A percentile compares a stretch with the other conserved stretches of the same genome.
These are phyloP conservation scores for Gymnoscelis rufifasciata DNA, from an alignment of 2,888 invertebrate genomes.

Conservation along the genomic window DNA sequence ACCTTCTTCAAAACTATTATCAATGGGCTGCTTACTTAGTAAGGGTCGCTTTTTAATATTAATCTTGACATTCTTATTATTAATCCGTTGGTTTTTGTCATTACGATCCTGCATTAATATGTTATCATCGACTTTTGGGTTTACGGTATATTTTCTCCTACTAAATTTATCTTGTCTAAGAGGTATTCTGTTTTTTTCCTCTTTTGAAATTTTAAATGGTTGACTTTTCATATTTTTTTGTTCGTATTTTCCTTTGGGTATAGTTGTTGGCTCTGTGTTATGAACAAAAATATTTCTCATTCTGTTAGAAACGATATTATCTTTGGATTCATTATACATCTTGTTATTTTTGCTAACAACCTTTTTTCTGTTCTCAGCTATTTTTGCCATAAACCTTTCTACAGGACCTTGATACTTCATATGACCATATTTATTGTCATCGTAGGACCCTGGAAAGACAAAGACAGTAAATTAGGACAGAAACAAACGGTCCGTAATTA, in stretches of 20 bases:
- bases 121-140: too few species aligned
- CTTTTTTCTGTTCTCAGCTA: background rate
- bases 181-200: too few species aligned
- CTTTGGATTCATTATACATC: background rate
- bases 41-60: too few species aligned
- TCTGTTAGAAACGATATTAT: too few species aligned
- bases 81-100: background rate
- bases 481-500: too few species aligned
- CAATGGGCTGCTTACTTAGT: background rate
- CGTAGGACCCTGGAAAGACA: constrained; percentile 50
- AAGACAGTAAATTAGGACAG: too few species aligned
- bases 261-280: background rate
- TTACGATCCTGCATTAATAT: too few species aligned
- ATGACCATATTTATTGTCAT: constrained; percentile 60
- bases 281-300: background rate
- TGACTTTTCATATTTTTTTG: background rate
- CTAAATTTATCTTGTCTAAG: too few species aligned
- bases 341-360: background rate
- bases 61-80: too few species aligned
- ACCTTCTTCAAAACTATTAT: background rate
- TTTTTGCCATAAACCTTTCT: background rate
- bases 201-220: background rate
- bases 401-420: constrained; percentile 41
- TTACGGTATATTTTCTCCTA: too few species aligned
- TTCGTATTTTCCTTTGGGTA: background rate